Percentiles rank a stretch among this genome's conserved stretches.
phyloP scores from a whole-genome alignment of 2,888 invertebrate species.

The Lysandra coridon region DNA sequence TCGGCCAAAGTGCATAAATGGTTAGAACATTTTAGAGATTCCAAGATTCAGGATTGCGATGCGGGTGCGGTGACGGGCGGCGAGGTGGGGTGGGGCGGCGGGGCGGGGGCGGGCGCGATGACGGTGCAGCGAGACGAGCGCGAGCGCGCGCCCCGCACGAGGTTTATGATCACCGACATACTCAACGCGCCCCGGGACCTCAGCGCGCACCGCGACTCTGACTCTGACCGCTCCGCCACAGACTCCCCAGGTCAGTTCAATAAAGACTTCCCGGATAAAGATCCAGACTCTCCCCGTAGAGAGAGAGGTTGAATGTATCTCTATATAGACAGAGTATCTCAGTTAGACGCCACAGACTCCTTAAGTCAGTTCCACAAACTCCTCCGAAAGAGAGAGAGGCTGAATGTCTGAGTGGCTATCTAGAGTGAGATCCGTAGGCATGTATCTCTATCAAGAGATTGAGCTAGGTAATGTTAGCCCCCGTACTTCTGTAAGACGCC shows the following conservation, averaged over 20 bases:
- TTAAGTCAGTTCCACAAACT: conserved; percentile 56
- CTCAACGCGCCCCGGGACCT: conserved; percentile 82
- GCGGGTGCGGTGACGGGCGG: conserved; percentile 54
- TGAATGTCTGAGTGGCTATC: too few relatives aligned
- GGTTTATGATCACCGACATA: conserved; percentile 96
- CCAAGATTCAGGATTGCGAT: conserved; percentile 46
- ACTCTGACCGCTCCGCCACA: conserved; percentile 80
- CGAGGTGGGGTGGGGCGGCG: conserved; percentile 61
- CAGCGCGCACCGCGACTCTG: conserved; percentile 79
- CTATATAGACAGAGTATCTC: neutral
- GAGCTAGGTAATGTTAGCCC: too few relatives aligned
- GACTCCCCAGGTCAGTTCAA: conserved; percentile 72
- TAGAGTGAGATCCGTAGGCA: too few relatives aligned
- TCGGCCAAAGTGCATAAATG: conserved; percentile 34
- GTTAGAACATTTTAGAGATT: conserved; percentile 32
- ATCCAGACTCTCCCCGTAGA: neutral
- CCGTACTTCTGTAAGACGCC: too few relatives aligned
- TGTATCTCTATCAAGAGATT: too few relatives aligned
- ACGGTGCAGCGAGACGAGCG: conserved; percentile 84
- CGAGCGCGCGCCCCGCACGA: conserved; percentile 87
- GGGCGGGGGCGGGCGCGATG: conserved; percentile 74
- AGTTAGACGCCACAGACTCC: conserved; percentile 70
- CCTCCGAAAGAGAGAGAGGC: neutral
- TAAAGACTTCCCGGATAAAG: too few relatives aligned
- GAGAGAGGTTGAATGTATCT: neutral